These are phyloP conservation scores for Plemyria rubiginata DNA, from an alignment of 2,888 invertebrate species.

Conservation along the genomic window DNA sequence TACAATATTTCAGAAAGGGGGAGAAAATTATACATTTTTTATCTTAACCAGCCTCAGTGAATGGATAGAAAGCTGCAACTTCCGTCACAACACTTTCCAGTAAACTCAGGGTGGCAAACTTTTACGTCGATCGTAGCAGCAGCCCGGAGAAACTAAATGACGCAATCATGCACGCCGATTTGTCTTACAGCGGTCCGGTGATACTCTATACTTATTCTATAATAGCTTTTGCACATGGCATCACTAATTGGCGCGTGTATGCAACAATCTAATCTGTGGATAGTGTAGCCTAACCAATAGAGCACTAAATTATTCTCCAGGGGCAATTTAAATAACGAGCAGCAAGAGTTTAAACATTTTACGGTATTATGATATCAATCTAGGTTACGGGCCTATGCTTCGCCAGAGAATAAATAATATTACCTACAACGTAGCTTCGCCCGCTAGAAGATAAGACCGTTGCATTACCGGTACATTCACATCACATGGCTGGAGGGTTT, in stretches of 20 bases:
- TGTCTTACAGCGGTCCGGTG: slow-evolving; percentile 37
- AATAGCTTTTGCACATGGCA: slow-evolving; percentile 30
- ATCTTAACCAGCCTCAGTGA: slow-evolving; percentile 42
- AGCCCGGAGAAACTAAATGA: slow-evolving; percentile 59
- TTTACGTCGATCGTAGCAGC: slow-evolving; percentile 24
- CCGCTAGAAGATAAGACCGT: slow-evolving; percentile 14
- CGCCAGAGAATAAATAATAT: neutral
- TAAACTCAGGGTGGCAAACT: slow-evolving; percentile 40
- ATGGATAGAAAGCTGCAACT: slow-evolving; percentile 67
- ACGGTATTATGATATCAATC: slow-evolving; percentile 31
- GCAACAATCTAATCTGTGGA: slow-evolving; percentile 28
- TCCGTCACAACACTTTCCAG: slow-evolving; percentile 69
- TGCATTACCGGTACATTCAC: slow-evolving; percentile 25
- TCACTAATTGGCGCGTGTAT: slow-evolving; percentile 32
- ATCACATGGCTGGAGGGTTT: slow-evolving; percentile 11
- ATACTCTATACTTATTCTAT: slow-evolving; percentile 20
- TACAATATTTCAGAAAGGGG: too few species aligned
- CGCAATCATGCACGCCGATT: slow-evolving; percentile 57
- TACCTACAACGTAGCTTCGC: neutral
- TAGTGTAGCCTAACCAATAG: slow-evolving; percentile 20
- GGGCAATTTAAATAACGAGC: slow-evolving; percentile 15
- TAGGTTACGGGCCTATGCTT: slow-evolving; percentile 25
- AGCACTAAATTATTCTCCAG: slow-evolving; percentile 30
- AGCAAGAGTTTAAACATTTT: slow-evolving; percentile 25
- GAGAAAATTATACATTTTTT: neutral